Conservation (phyloP, 1,140 invertebrate species). For the Drosophila orosa region DNA sequence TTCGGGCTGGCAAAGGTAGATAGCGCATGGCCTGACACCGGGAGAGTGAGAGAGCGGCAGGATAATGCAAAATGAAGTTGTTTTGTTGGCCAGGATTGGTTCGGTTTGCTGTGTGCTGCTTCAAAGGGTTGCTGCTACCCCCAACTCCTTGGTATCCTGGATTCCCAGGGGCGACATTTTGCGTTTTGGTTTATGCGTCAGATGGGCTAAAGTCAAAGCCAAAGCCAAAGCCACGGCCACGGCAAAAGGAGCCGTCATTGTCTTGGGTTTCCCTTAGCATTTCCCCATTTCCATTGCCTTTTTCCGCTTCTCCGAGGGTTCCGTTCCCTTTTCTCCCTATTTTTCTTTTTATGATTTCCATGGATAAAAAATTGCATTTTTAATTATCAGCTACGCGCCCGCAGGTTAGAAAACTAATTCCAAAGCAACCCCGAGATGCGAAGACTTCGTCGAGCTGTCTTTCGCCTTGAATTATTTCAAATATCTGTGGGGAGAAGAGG, state of each 20-base stretch:
- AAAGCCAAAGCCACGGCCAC: constrained; percentile 17
- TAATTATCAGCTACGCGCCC: constrained; percentile 76
- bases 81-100: constrained; percentile 59
- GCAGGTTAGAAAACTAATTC: constrained; percentile 81
- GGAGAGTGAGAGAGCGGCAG: constrained; percentile 1
- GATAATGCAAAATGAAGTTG: constrained; percentile 76
- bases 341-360: constrained; percentile 29
- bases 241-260: constrained; percentile 64
- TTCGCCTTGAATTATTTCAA: constrained; percentile 56
- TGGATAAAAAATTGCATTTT: constrained; percentile 81
- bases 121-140: constrained; percentile 66
- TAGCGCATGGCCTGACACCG: constrained; percentile 38
- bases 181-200: constrained; percentile 82
- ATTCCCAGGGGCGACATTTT: constrained; percentile 79
- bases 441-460: constrained; percentile 29
- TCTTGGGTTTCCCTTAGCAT: constrained; percentile 53
- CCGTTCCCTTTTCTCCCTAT: constrained; percentile 2
- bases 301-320: constrained; percentile 26
- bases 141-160: constrained; percentile 8
- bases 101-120: constrained; percentile 13
- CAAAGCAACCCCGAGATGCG: constrained; percentile 59
- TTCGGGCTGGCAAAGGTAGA: constrained; percentile 57
- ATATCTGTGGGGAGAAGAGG: neutral
- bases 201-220: constrained; percentile 58
- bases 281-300: constrained; percentile 9